A percentile compares a stretch with the other conserved stretches of the same genome.
phyloP scores from a whole-genome alignment of 2,797 vertebrate genomes.

The Argya squamiceps region DNA sequence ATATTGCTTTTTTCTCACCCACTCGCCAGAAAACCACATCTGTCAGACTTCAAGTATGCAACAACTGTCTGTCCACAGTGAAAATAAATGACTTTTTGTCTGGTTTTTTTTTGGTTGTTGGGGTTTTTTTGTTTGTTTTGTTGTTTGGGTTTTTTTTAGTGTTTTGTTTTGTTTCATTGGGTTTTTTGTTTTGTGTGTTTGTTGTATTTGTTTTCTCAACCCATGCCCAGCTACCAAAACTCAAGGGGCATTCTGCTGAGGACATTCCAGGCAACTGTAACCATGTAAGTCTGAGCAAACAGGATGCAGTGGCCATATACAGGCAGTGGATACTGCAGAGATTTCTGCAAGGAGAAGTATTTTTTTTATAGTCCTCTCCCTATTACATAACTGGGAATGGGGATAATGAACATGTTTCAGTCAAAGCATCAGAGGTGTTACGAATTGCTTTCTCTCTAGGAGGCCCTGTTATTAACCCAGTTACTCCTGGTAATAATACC shows the following conservation, averaged over 20 bases:
- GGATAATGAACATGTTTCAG: slow-evolving; percentile 15
- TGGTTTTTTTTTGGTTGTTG: neutral
- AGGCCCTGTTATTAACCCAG: slow-evolving; percentile 63
- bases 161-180: neutral
- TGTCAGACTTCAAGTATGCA: slow-evolving; percentile 5
- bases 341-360: neutral
- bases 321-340: neutral
- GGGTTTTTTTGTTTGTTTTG: accelerated
- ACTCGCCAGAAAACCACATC: slow-evolving; percentile 38
- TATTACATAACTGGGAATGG: slow-evolving; percentile 34
- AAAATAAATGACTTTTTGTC: neutral
- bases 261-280: neutral
- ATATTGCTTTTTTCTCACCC: neutral
- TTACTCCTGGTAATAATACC: slow-evolving; percentile 49
- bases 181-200: neutral
- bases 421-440: slow-evolving; percentile 45
- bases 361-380: neutral
- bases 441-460: slow-evolving; percentile 55
- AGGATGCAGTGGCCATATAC: neutral
- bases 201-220: neutral
- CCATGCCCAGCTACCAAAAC: neutral
- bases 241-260: neutral
- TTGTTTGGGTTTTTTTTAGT: neutral
- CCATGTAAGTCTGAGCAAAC: neutral
- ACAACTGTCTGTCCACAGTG: neutral